phyloP scores from a whole-genome alignment of 35 echinoderm and acorn worm species.

The Acanthaster planci region DNA sequence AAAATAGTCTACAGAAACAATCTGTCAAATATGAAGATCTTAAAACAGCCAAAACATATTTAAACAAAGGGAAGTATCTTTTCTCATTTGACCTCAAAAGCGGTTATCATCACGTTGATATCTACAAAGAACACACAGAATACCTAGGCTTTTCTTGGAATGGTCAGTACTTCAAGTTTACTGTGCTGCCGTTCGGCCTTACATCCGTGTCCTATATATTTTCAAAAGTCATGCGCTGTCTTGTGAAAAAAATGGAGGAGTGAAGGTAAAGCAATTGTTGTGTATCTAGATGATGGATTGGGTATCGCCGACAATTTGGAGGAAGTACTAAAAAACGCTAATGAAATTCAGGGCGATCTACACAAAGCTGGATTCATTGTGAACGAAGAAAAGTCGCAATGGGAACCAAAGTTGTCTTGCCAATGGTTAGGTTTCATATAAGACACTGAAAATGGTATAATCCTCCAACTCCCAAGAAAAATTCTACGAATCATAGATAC shows the following conservation, averaged over 20 bases:
- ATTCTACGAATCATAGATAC: neutral
- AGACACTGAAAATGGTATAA: neutral
- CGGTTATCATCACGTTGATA: slow-evolving; percentile 50
- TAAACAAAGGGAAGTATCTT: slow-evolving; percentile 7
- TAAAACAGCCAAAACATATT: neutral
- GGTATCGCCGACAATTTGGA: neutral
- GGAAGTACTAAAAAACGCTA: neutral
- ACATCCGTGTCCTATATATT: slow-evolving; percentile 26
- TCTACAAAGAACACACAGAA: neutral
- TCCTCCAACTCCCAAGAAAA: neutral
- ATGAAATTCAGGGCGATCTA: neutral
- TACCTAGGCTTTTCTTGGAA: slow-evolving; percentile 38
- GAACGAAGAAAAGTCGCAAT: neutral
- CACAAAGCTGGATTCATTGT: neutral
- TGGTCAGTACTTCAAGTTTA: neutral
- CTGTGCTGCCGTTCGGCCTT: slow-evolving; percentile 18
- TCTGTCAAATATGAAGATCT: slow-evolving; percentile 30
- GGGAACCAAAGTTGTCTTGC: neutral
- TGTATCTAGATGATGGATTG: neutral
- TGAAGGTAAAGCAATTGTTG: slow-evolving; percentile 31
- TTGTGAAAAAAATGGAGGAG: slow-evolving; percentile 29
- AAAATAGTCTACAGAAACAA: slow-evolving; percentile 16
- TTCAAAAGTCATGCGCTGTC: slow-evolving; percentile 17
- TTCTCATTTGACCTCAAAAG: slow-evolving; percentile 36
- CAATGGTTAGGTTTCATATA: slow-evolving; percentile 16